Base-by-base conservation (phyloP, 2,113 vertebrate genomes). In the Artemisiospiza belli region DNA sequence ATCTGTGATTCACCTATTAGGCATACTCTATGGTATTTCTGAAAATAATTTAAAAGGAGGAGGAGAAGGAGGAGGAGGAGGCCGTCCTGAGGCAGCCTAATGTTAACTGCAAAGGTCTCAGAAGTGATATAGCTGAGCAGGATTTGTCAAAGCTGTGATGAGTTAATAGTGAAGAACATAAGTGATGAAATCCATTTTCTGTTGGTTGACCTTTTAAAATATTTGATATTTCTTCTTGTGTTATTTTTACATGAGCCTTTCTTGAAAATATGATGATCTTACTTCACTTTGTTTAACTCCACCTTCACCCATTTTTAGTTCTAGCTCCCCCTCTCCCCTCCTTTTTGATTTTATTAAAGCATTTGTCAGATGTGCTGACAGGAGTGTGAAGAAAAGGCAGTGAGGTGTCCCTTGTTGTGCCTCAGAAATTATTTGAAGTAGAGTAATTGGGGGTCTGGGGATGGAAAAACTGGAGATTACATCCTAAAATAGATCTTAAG, bases 61-160 rank as follows among this genome's bases (percentile, higher is more conserved):
- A 82, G 59, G 49, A 89, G 89, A 2, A 49, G 83, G 78, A 82
- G 70, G 78, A 83, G 76, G 58, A 91, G 58, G 57, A 84, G 78
- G 67, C 94, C n/a, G 9, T 64, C 91, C 94, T 94, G 81, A 93
- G 89, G 66, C 83, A 94, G 41, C 47, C 62, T 85, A 5, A 41
- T 86, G 54, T 33, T 54, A 68, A 49, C 78, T 64, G 55, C 20
- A 75, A 66, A 91, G 82, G 41, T 88, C 87, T 92, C 35, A 81
- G 39, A 89, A 90, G 52, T 78, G 76, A 76, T 78, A n/a, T 12
- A 69, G 41, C 46, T 83, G 68, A 92, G 59, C 49, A 73, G 72
- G 33, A 89, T 90, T 76, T 74, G 73, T 97, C 89, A 80, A 91
- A 94, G 35, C 58, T 94, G 28, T 89, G 91, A 97, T 77, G 88